Evolutionary conservation across 2,797 vertebrate genomes (phyloP).

Genomic region (Amblyopsis hoosieri): DNA sequence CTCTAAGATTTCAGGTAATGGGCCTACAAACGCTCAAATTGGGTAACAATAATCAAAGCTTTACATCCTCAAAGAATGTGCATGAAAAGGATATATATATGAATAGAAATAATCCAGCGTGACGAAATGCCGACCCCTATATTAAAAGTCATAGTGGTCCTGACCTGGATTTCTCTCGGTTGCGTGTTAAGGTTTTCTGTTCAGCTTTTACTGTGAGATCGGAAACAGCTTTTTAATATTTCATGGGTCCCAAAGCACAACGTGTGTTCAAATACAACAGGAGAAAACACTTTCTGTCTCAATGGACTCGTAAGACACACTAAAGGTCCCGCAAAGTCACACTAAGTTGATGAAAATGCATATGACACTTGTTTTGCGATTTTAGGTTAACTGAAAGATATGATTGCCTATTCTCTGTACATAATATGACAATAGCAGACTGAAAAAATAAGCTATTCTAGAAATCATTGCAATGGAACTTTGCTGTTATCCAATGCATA

Average conservation of each 20-base stretch:
- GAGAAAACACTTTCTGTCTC: constrained; percentile 81
- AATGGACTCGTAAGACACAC: constrained; percentile 40
- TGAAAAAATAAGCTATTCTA: background rate
- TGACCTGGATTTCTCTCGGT: constrained; percentile 71
- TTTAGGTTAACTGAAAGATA: background rate
- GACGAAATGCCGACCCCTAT: constrained; percentile 37
- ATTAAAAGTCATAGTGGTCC: constrained; percentile 43
- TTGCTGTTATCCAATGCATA: background rate
- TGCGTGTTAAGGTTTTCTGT: constrained; percentile 80
- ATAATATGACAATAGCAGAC: constrained; percentile 3
- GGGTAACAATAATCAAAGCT: constrained; percentile 26
- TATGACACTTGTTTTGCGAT: background rate
- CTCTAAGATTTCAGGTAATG: constrained; percentile 49
- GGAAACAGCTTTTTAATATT: constrained; percentile 87
- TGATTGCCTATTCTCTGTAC: background rate
- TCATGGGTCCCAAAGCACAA: constrained; percentile 80
- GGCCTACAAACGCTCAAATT: constrained; percentile 26
- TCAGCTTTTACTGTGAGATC: constrained; percentile 77
- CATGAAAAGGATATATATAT: constrained; percentile 11
- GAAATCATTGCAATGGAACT: constrained; percentile 15
- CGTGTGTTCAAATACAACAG: constrained; percentile 80
- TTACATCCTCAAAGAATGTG: constrained; percentile 35
- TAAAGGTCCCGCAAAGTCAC: constrained; percentile 73
- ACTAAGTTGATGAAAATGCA: constrained; percentile 59
- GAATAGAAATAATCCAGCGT: background rate